phyloP scores from a whole-genome alignment of 2,113 vertebrate genomes.

The Ailuropoda melanoleuca region DNA sequence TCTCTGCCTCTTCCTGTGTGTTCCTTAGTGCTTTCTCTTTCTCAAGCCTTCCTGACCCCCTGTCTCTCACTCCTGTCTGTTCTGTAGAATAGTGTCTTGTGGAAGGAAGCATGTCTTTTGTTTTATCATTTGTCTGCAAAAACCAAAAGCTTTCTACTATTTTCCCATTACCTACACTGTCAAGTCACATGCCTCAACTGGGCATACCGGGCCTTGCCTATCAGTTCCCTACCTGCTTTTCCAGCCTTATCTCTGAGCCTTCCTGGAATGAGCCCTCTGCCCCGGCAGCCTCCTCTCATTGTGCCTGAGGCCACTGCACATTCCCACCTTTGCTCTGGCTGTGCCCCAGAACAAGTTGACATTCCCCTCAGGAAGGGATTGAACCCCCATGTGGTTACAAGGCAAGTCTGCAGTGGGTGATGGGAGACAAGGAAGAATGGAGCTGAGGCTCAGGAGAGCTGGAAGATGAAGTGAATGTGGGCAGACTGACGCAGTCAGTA shows the following conservation, averaged over 20 bases:
- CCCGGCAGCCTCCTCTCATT: not conserved
- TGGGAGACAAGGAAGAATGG: not conserved
- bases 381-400: not conserved
- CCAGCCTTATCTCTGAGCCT: not conserved
- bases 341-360: not conserved
- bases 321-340: not conserved
- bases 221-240: not conserved
- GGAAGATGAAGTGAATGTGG: not conserved
- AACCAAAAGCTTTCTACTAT: not conserved
- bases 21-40: not conserved
- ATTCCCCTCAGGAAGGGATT: not conserved
- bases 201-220: not conserved
- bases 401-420: not conserved
- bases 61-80: not conserved
- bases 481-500: not conserved
- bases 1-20: not conserved
- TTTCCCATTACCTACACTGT: not conserved
- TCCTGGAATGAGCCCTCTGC: not conserved
- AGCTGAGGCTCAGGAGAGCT: not conserved
- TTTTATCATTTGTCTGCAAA: not conserved
- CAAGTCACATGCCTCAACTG: not conserved
- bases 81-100: not conserved
- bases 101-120: not conserved
- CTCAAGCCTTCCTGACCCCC: not conserved
- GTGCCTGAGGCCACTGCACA: not conserved